These are phyloP conservation scores for Morinoia aosen DNA, from an alignment of 2,888 invertebrate genomes.

Conservation along the genomic window DNA sequence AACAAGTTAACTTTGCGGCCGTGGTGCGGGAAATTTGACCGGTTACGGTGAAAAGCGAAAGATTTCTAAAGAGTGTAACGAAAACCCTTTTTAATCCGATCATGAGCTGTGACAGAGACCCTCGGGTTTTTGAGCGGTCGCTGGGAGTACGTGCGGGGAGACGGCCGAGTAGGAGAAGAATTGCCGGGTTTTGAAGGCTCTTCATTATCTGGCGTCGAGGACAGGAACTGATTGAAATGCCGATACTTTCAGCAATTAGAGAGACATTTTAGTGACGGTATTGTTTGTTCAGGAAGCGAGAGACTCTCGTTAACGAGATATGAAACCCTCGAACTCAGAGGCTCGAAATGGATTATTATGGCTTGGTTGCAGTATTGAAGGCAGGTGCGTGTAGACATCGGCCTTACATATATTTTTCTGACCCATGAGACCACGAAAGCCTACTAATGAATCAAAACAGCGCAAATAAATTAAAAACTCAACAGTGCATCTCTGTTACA, in stretches of 20 bases:
- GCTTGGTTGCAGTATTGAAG: background rate
- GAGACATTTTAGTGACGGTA: background rate
- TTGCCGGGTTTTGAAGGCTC: background rate
- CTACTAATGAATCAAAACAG: too few species aligned
- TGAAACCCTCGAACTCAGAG: background rate
- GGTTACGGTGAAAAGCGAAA: too few species aligned
- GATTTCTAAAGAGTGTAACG: too few species aligned
- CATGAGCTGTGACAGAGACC: too few species aligned
- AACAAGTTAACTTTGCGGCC: too few species aligned
- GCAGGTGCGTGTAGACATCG: too few species aligned
- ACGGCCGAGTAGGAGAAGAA: background rate
- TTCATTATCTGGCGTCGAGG: constrained; percentile 16
- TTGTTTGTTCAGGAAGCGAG: constrained; percentile 19
- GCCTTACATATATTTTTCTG: too few species aligned
- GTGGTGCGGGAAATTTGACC: too few species aligned
- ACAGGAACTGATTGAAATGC: constrained; percentile 37
- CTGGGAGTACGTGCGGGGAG: background rate
- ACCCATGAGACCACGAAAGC: too few species aligned
- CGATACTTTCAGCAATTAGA: constrained; percentile 50
- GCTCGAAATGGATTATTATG: background rate
- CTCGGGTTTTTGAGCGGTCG: background rate
- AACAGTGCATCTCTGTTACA: too few species aligned
- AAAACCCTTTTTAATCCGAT: too few species aligned
- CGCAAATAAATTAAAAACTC: too few species aligned
- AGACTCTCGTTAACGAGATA: background rate